Base-by-base conservation (phyloP, 1,140 invertebrate genomes). In the Aphis craccivora region DNA sequence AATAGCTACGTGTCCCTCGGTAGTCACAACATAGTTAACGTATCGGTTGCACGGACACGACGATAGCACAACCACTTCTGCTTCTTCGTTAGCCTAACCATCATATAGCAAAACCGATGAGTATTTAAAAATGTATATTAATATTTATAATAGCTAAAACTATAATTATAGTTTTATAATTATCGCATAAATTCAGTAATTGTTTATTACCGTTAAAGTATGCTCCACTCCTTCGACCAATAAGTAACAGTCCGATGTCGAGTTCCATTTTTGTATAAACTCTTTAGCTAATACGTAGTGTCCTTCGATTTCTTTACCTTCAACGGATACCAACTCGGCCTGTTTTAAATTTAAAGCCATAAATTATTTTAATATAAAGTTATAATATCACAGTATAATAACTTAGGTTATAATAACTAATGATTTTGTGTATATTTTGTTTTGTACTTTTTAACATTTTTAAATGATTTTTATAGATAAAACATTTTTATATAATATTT, bases 251-350 rank as follows among this genome's bases (percentile, higher is more conserved):
- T 96, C 96, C 0, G 96, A 96, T 0, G 96, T 96, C 1, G 96
- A 96, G 94, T 96, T 97, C 96, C 96, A 97, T 94, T 96, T 96
- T 25, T 96, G 95, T 81, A 97, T 96, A 6, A 96, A 95, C 94
- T 97, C 96, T 51, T 96, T 95, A 0, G 96, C 96, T n/a, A 97
- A 94, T 1, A 97, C 96, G 95, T 97, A 97, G 94, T 97, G 96
- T 91, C 96, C 96, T 94, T 97, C 96, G 83, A 97, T 97, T 94
- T 97, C 96, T 94, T 97, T 97, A 5, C 96, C 96, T 94, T 96
- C 96, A 2, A 97, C 96, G 8, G 96, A 96, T 14, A 97, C 96
- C 88, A 97, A 94, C 94, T 97, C 96, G 40, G 96, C 96, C 96
- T 97, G 95, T 92, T 95, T 95, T 94, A 95, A 94, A 76, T 89